Evolutionary conservation across 2,888 invertebrate species (phyloP), one percentile per base, ranked within the genome.

Genomic region (Pammene fasciana): DNA sequence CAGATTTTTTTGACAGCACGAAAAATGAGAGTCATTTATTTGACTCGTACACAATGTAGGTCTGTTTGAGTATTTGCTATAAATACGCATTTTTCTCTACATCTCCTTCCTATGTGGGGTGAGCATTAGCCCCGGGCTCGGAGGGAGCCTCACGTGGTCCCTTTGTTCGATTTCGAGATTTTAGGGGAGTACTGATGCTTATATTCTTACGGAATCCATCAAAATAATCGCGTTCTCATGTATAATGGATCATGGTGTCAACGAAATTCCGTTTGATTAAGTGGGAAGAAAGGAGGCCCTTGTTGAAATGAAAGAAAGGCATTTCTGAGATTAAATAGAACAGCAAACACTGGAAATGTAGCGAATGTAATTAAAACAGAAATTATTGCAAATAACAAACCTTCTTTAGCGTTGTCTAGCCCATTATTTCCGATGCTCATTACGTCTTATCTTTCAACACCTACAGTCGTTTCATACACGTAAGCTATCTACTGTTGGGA

Each of bases 31-130:
- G 84, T 91, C 93, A 93, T 93, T 93, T 93, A 93, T 93, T 92
- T 90, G 92, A 91, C 89, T 92, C 93, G 91, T 90, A 92, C 91
- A 93, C 93, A 93, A 93, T 93, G 92, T 93, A 89, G 89, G 90
- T 88, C 92, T 92, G 92, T 93, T 93, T 92, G 93, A 92, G 92
- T 93, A 93, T 93, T 93, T 93, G 93, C 93, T 93, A 92, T 93
- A 92, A 92, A 93, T 92, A 92, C 92, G 91, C 82, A 92, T 92
- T 92, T 92, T 92, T 92, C 91, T 92, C 89, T 88, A 86, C 90
- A 89, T 91, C 91, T 92, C 90, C 88, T 89, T 89, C 87, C 87
- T 80, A 86, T 79, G 82, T 90, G 86, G 92, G 92, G 92, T 90
- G 90, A 87, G 87, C 86, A 89, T 90, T 90, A 90, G 91, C 86